These are phyloP conservation scores for Rhinella marina DNA, from an alignment of 2,797 vertebrate genomes.

Conservation along the genomic window DNA sequence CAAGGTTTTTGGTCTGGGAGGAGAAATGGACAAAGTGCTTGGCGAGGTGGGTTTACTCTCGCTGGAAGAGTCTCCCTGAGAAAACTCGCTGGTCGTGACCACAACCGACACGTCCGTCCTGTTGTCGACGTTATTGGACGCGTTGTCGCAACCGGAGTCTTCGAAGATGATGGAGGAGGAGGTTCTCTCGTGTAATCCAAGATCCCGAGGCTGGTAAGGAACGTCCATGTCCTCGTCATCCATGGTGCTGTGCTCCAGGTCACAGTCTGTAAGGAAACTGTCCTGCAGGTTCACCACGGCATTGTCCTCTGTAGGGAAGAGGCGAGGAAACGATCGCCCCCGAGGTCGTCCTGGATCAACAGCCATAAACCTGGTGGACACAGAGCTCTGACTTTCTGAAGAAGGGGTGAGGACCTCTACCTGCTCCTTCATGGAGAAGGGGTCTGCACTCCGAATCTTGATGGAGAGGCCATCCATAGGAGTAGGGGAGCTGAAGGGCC, in stretches of 20 bases:
- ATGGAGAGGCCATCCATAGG: conserved; percentile 89
- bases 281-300: conserved; percentile 75
- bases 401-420: conserved; percentile 73
- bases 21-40: conserved; percentile 74
- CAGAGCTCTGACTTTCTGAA: conserved; percentile 62
- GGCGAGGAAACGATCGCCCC: conserved; percentile 70
- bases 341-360: conserved; percentile 68
- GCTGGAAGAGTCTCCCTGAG: conserved; percentile 63
- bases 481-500: conserved; percentile 91
- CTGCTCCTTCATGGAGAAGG: conserved; percentile 73
- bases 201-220: conserved; percentile 79
- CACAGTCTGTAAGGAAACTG: conserved; percentile 84
- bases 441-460: conserved; percentile 86
- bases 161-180: conserved; percentile 98
- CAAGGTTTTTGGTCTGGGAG: conserved; percentile 86
- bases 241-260: conserved; percentile 74
- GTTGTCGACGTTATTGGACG: conserved; percentile 76
- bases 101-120: conserved; percentile 60
- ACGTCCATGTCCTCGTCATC: conserved; percentile 76
- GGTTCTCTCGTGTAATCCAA: conserved; percentile 83
- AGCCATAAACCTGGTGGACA: conserved; percentile 71
- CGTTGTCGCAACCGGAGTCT: conserved; percentile 92
- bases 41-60: conserved; percentile 69
- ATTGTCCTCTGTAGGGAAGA: conserved; percentile 67
- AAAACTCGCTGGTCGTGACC: conserved; percentile 60